Conservation (phyloP, 2,888 invertebrate genomes). For the Sarcophaga caerulescens region DNA sequence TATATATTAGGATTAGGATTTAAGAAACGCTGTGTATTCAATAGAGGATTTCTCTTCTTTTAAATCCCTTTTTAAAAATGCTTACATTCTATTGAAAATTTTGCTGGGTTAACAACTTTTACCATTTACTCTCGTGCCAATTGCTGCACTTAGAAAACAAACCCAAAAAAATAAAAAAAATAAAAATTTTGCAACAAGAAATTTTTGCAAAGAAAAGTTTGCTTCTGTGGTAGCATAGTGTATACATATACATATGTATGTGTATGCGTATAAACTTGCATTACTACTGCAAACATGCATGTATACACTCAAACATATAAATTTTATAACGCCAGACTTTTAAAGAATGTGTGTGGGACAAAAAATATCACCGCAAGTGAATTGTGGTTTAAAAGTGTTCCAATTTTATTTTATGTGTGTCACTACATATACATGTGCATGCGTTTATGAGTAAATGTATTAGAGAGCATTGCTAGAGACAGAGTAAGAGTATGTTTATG, state of each 20-base stretch:
- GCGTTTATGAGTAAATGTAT: not conserved
- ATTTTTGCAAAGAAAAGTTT: constrained; percentile 28
- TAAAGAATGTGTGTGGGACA: not conserved
- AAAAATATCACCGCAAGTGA: constrained; percentile 52
- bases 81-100: not conserved
- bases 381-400: constrained; percentile 66
- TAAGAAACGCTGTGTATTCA: too few relatives aligned
- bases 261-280: constrained; percentile 1
- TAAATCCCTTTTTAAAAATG: not conserved
- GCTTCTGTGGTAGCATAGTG: not conserved
- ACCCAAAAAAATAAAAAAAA: not conserved
- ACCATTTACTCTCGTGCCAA: constrained; percentile 31
- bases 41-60: not conserved
- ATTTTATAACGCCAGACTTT: constrained; percentile 7
- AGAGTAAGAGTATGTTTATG: not conserved
- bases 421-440: constrained; percentile 2
- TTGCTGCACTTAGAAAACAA: constrained; percentile 32
- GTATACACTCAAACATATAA: not conserved
- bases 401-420: constrained; percentile 49
- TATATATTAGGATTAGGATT: too few relatives aligned
- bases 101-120: constrained; percentile 6
- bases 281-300: not conserved
- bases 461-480: constrained; percentile 5
- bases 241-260: not conserved
- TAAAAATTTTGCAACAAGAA: constrained; percentile 3